phyloP scores from a whole-genome alignment of 2,888 invertebrate species.

The Nomada flava region DNA sequence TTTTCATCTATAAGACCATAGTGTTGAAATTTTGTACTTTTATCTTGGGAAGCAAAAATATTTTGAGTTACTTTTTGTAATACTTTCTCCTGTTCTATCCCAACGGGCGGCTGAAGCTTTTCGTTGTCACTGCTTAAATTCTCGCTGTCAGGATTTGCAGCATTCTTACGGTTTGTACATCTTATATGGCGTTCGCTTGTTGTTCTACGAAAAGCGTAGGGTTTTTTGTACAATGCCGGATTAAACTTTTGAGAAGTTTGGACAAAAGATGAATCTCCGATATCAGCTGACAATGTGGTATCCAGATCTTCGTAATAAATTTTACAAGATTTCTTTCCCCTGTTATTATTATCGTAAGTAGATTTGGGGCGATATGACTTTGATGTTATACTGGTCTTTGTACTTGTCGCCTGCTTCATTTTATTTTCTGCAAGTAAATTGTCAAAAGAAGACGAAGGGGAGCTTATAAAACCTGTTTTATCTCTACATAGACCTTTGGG shows the following conservation, averaged over 20 bases:
- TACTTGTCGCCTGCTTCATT: constrained; percentile 68
- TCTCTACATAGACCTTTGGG: constrained; percentile 10
- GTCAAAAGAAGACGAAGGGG: constrained; percentile 17
- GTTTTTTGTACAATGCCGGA: constrained; percentile 78
- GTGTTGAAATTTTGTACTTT: constrained; percentile 77
- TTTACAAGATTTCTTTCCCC: constrained; percentile 69
- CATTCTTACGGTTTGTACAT: neutral
- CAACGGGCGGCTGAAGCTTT: neutral
- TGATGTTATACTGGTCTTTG: constrained; percentile 63
- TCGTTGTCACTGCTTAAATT: constrained; percentile 13
- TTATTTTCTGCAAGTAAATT: constrained; percentile 62
- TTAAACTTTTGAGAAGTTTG: constrained; percentile 85
- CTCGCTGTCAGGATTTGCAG: neutral
- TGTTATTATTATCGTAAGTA: constrained; percentile 69
- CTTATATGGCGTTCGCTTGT: constrained; percentile 70
- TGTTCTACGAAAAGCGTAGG: constrained; percentile 77
- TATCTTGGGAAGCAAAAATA: constrained; percentile 74
- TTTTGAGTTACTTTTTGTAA: constrained; percentile 77
- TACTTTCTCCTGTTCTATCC: constrained; percentile 74
- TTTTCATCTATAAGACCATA: constrained; percentile 79
- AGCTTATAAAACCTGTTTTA: constrained; percentile 11
- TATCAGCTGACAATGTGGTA: constrained; percentile 87
- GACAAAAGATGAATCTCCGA: constrained; percentile 86
- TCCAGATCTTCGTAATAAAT: constrained; percentile 86
- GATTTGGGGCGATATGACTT: constrained; percentile 39